These are phyloP conservation scores for Etheostoma nigrum DNA, from an alignment of 2,797 vertebrate species.

Conservation along the genomic window DNA sequence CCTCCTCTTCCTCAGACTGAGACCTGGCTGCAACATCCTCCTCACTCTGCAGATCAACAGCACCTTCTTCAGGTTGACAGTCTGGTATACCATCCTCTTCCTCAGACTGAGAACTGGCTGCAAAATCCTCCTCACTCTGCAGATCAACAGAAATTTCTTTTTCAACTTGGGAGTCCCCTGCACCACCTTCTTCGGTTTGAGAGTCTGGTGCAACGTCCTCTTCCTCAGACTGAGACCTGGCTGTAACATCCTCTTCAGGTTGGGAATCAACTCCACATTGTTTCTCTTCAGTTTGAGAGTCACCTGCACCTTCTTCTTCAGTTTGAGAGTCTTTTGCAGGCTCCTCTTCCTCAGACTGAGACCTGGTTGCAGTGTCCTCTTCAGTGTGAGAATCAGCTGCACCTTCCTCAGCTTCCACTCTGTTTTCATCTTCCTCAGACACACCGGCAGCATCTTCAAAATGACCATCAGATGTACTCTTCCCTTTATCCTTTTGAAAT, in stretches of 20 bases:
- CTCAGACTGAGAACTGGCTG: slow-evolving; percentile 5
- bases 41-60: neutral
- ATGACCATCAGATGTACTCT: neutral
- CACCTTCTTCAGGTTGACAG: slow-evolving; percentile 10
- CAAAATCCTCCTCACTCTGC: neutral
- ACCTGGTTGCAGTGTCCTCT: neutral
- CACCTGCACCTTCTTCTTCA: slow-evolving; percentile 4
- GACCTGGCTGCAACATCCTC: neutral
- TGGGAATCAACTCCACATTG: neutral
- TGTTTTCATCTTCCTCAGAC: slow-evolving; percentile 2
- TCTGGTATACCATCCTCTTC: slow-evolving; percentile 15
- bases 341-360: slow-evolving; percentile 35
- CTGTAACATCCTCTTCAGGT: neutral
- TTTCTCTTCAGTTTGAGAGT: neutral
- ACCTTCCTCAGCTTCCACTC: neutral
- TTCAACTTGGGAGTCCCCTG: neutral
- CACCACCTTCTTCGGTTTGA: slow-evolving; percentile 14
- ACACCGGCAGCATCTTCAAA: neutral
- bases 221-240: neutral
- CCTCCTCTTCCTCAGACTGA: slow-evolving; percentile 19
- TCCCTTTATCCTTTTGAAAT: slow-evolving; percentile 6
- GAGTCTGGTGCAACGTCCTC: slow-evolving; percentile 5
- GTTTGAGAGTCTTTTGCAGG: neutral
- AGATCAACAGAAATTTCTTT: neutral
- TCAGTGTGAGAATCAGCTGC: slow-evolving; percentile 5